Evolutionary conservation across 1,140 invertebrate genomes (phyloP), one percentile per base, ranked within the genome.

Genomic region (Euglossa dilemma): DNA sequence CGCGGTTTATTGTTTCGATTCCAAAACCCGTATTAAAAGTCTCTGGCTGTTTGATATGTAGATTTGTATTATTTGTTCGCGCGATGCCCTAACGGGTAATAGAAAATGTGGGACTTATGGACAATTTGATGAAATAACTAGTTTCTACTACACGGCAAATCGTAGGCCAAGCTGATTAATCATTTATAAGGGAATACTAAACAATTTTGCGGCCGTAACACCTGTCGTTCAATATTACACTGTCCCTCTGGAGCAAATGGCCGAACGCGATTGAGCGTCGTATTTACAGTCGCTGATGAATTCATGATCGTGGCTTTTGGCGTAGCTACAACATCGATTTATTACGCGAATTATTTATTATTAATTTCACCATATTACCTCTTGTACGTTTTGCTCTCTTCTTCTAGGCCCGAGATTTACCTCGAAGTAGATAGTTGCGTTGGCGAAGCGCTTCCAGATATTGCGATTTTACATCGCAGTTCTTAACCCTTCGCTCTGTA

Each of bases 171-270:
- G 11, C 59, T 6, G 18, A 25, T 76, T 64, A 76, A 63, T 50
- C 45, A 76, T 76, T 76, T 76, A 64, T 5, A 43, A 20, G 23
- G 11, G 71, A 25, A 59, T 18, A 8, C 56, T 56, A 59, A 74
- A 45, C 71, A 56, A 59, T 59, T 74, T 74, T 59, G 6, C 23
- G 43, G 36, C 16, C 18, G 9, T 25, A 56, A 57, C 54, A 45
- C 36, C 11, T 64, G 74, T 50, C 45, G 52, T 64, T 76, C 45
- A n/a, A 61, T 43, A 25, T 64, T 45, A 43, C 16, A 64, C 56
- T 3, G 11, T 47, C 36, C 59, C 59, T 14, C 5, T 50, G 74
- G 45, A 23, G 12, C 61, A 64, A 36, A 52, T 64, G 45, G 25
- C 23, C 14, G 25, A 20, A 11, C 56, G 7, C 11, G 23, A 59